Conservation (phyloP, 2,888 invertebrate genomes). For the Platycheirus rosarum region DNA sequence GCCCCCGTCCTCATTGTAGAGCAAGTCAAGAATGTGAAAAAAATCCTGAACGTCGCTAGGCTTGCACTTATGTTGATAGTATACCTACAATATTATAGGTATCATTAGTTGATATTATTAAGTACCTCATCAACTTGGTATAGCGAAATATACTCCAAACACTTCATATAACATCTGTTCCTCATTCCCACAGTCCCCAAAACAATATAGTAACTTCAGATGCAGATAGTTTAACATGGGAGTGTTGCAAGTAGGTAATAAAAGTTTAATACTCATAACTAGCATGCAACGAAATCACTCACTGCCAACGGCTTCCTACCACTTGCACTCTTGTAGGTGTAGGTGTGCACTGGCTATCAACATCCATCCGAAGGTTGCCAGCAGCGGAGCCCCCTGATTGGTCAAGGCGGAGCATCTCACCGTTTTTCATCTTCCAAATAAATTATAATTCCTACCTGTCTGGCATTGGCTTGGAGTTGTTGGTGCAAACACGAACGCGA, state of each 20-base stretch:
- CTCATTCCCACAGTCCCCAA: neutral
- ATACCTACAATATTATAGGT: too few species aligned
- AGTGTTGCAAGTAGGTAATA: slow-evolving; percentile 54
- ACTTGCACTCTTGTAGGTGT: slow-evolving; percentile 38
- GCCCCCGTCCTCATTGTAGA: too few species aligned
- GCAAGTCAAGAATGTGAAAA: too few species aligned
- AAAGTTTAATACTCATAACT: slow-evolving; percentile 56
- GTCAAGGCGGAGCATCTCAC: slow-evolving; percentile 72
- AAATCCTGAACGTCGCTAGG: too few species aligned
- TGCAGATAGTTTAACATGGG: slow-evolving; percentile 50
- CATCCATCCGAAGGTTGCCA: slow-evolving; percentile 57
- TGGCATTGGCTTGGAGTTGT: slow-evolving; percentile 65
- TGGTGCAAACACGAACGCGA: slow-evolving; percentile 36
- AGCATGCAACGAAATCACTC: slow-evolving; percentile 43
- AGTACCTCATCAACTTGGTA: too few species aligned
- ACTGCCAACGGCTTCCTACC: slow-evolving; percentile 23
- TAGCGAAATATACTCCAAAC: neutral
- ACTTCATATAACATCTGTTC: slow-evolving; percentile 6
- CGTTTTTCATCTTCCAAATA: slow-evolving; percentile 70
- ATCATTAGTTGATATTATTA: too few species aligned
- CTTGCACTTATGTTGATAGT: too few species aligned
- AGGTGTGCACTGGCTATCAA: slow-evolving; percentile 61
- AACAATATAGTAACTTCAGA: neutral
- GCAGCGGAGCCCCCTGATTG: slow-evolving; percentile 68
- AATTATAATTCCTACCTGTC: slow-evolving; percentile 73